Conservation (phyloP, 2,113 vertebrate species). For the Boleophthalmus pectinirostris region DNA sequence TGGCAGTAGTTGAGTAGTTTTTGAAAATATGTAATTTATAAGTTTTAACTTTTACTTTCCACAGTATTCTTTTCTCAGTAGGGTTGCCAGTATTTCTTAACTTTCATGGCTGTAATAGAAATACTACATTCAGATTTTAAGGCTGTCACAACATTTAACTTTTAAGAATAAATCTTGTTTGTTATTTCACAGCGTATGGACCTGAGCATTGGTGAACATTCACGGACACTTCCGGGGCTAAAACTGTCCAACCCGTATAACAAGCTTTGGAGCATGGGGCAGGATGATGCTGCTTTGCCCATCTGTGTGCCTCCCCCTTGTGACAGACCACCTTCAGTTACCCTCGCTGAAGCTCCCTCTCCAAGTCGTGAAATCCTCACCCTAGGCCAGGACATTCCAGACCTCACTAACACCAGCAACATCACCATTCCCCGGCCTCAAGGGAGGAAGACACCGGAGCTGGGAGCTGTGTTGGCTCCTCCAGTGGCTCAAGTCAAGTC, state of each 20-base stretch:
- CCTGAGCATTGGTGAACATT: constrained; percentile 76
- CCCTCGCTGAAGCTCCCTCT: constrained; percentile 60
- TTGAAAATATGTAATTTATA: too few relatives aligned
- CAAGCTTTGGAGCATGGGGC: constrained; percentile 85
- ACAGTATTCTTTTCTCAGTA: too few relatives aligned
- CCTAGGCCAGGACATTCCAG: constrained; percentile 20
- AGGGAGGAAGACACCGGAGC: constrained; percentile 89
- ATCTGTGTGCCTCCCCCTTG: constrained; percentile 70
- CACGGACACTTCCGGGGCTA: constrained; percentile 78
- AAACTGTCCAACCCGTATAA: constrained; percentile 85
- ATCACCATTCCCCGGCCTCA: constrained; percentile 95
- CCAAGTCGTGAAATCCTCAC: constrained; percentile 59
- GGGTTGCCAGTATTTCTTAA: neutral
- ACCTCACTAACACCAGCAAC: constrained; percentile 59
- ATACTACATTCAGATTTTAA: neutral
- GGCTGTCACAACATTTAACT: neutral
- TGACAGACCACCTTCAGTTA: constrained; percentile 66
- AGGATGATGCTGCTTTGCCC: constrained; percentile 78
- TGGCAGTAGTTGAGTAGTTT: too few relatives aligned
- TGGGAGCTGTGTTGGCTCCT: constrained; percentile 83
- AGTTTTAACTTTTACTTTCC: too few relatives aligned
- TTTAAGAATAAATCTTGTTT: neutral
- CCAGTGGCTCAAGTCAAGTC: constrained; percentile 72
- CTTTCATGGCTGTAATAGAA: neutral
- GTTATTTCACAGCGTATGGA: constrained; percentile 83